phyloP scores from a whole-genome alignment of 2,888 invertebrate species.

The Marasmarcha lunaedactyla region DNA sequence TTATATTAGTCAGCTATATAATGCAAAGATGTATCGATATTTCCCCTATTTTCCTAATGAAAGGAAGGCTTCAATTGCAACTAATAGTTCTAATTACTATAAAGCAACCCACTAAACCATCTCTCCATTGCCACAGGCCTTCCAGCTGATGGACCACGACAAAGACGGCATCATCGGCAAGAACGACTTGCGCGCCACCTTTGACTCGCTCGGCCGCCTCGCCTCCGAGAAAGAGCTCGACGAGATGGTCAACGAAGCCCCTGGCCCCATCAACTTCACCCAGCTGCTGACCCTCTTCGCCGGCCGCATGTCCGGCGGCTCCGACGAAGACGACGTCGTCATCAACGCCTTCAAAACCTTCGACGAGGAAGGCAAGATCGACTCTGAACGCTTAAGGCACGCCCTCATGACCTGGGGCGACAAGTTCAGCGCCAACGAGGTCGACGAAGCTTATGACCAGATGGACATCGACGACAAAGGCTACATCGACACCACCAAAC shows the following conservation, averaged over 20 bases:
- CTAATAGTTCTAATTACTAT: no score
- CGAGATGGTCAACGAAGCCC: constrained; percentile 87
- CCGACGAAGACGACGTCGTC: constrained; percentile 93
- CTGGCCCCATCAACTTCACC: constrained; percentile 95
- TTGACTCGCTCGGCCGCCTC: constrained; percentile 92
- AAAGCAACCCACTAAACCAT: no score
- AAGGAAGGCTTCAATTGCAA: no score
- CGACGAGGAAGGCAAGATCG: constrained; percentile 89
- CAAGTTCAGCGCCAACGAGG: constrained; percentile 89
- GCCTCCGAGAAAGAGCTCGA: constrained; percentile 92
- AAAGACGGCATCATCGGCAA: constrained; percentile 93
- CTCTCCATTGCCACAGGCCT: constrained; percentile 79
- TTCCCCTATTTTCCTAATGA: no score
- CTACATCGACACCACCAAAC: constrained; percentile 87
- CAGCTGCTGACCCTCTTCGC: constrained; percentile 93
- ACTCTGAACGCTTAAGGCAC: constrained; percentile 90
- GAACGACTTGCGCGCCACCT: constrained; percentile 90
- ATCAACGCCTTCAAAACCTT: constrained; percentile 93
- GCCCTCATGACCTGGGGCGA: constrained; percentile 94
- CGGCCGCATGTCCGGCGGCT: constrained; percentile 90
- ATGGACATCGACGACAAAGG: constrained; percentile 93
- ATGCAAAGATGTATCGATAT: no score
- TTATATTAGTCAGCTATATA: no score
- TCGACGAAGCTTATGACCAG: constrained; percentile 93
- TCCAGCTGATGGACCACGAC: constrained; percentile 96